Conservation (phyloP, 1,140 invertebrate species). For the Chironomus striatipennis region DNA sequence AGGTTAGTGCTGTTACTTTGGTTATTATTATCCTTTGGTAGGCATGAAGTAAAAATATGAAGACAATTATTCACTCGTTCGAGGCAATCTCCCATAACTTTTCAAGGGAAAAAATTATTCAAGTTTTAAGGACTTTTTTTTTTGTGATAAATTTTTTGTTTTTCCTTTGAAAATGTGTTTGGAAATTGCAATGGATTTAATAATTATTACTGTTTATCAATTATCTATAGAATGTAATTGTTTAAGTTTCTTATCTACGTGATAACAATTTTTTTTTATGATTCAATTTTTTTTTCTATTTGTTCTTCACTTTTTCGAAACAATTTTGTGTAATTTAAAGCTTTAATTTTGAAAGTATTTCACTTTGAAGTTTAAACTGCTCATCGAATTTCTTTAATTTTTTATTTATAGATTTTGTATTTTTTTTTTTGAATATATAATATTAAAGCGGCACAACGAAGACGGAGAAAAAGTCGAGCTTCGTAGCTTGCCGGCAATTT, state of each 20-base stretch:
- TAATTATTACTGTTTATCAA: background rate
- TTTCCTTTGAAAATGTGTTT: constrained; percentile 17
- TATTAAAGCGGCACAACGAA: background rate
- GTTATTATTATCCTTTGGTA: constrained; percentile 20
- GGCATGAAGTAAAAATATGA: constrained; percentile 17
- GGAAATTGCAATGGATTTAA: background rate
- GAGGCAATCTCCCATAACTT: background rate
- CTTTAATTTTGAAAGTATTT: background rate
- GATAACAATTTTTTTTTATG: background rate
- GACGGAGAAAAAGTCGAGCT: background rate
- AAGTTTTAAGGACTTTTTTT: background rate
- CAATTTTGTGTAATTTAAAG: too few relatives aligned
- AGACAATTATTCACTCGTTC: background rate
- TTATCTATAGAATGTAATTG: background rate
- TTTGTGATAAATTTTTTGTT: background rate
- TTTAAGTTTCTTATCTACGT: background rate
- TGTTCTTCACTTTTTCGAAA: too few relatives aligned
- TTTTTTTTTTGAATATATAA: background rate
- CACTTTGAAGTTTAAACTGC: background rate
- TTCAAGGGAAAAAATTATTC: constrained; percentile 12
- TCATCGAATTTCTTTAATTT: background rate
- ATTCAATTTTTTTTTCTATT: too few relatives aligned
- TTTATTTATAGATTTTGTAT: constrained; percentile 23
- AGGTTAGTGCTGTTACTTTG: background rate
- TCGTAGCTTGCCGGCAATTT: background rate